Percentiles rank a stretch among this genome's conserved stretches.
phyloP scores from a whole-genome alignment of 2,888 invertebrate species.

The Scaptomyza flava region DNA sequence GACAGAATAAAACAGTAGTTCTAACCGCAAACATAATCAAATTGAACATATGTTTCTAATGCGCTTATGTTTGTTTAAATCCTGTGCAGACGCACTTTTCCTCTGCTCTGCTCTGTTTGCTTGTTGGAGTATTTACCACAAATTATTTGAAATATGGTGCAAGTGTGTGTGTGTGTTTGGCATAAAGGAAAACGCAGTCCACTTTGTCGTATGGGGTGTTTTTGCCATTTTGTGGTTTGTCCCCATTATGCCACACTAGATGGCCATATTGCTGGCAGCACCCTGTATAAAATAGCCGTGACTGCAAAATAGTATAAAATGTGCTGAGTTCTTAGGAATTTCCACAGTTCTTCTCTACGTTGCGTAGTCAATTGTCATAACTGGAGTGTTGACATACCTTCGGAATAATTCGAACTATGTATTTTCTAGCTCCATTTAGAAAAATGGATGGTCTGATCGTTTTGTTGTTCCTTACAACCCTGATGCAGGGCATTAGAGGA shows the following conservation, averaged over 20 bases:
- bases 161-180: conserved; percentile 48
- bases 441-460: conserved; percentile 39
- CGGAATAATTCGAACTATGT: conserved; percentile 21
- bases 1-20: conserved; percentile 15
- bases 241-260: conserved; percentile 5
- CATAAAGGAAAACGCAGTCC: conserved; percentile 60
- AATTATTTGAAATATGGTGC: conserved; percentile 74
- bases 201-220: conserved; percentile 59
- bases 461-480: conserved; percentile 23
- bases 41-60: conserved; percentile 64
- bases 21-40: conserved; percentile 47
- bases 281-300: conserved; percentile 47
- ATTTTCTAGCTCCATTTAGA: conserved; percentile 26
- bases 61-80: conserved; percentile 65
- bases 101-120: conserved; percentile 37
- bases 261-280: conserved; percentile 34
- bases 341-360: conserved; percentile 48
- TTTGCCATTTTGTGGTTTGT: conserved; percentile 22
- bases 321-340: conserved; percentile 8
- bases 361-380: conserved; percentile 17
- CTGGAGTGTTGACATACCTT: not conserved
- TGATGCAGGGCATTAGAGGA: conserved; percentile 22
- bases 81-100: conserved; percentile 50
- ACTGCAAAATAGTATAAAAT: conserved; percentile 53
- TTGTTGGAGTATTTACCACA: conserved; percentile 74